Base-by-base conservation (phyloP, 2,797 vertebrate species). In the Tragopan temminckii region DNA sequence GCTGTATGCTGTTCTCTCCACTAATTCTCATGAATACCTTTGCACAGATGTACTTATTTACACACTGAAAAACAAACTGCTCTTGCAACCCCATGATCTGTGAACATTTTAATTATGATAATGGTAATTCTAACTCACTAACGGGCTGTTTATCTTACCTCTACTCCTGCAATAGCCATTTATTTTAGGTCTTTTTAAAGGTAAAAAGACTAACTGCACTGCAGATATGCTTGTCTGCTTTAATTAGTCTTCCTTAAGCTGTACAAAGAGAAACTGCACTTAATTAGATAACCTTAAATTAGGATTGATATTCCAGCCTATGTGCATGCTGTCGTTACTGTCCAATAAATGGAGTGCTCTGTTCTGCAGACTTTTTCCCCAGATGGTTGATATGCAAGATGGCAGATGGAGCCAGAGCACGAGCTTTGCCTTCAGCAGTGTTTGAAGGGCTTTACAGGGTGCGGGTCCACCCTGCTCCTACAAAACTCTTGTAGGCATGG, bases 231-330 rank as follows among this genome's bases (percentile, higher is more conserved):
- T 89, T 90, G 77, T 91, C 90, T 0, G 3, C 85, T 95, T 93
- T 92, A 89, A 96, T 95, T 95, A 95, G 85, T 59, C 85, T 93
- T 74, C 58, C 45, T 84, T 94, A 91, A 88, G 61, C 67, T 90
- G 45, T 27, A 36, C 70, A 88, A 85, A 86, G 69, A 76, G 80
- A 93, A 85, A 86, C 35, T 62, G 61, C 67, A 64, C 57, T 86
- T 95, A 92, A 97, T 96, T 95, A 90, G 71, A 63, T 94, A 92
- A 80, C 74, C 77, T 86, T 88, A 93, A 95, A 92, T 96, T 93
- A 92, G 89, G 82, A 96, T 94, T 92, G 94, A 96, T 93, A 86
- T 62, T 89, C 52, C 85, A 84, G 61, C 38, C 58, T 72, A 62
- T 29, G 38, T 86, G 90, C 85, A 68, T 3, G 11, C 52, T 42